phyloP scores from a whole-genome alignment of 2,113 vertebrate genomes.

The Corythornis cristatus region DNA sequence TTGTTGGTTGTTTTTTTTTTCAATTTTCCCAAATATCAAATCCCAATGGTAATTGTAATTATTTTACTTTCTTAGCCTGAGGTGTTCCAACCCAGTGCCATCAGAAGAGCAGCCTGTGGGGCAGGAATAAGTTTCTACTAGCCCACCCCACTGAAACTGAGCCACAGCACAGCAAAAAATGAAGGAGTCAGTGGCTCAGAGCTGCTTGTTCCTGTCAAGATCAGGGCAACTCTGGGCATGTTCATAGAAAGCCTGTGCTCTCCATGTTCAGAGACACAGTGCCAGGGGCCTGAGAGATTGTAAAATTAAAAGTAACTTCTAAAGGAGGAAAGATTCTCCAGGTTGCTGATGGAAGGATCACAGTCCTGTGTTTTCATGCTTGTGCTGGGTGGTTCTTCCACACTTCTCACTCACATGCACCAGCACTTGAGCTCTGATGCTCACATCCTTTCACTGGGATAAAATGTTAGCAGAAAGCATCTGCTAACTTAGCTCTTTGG shows the following conservation, averaged over 20 bases:
- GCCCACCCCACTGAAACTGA: not conserved
- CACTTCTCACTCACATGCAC: rapidly evolving
- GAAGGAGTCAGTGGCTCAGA: not conserved
- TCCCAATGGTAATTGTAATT: not conserved
- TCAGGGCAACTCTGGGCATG: constrained; percentile 32
- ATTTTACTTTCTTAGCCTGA: not conserved
- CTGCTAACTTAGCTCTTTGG: not conserved
- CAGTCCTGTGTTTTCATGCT: not conserved
- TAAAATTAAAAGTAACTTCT: not conserved
- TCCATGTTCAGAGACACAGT: not conserved
- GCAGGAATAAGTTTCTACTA: not conserved
- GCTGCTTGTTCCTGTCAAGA: constrained; percentile 9
- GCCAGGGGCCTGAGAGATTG: not conserved
- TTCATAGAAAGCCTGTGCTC: not conserved
- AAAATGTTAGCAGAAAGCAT: not conserved
- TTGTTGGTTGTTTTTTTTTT: not conserved
- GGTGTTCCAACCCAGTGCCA: not conserved
- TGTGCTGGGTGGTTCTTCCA: not conserved
- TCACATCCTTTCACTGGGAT: not conserved
- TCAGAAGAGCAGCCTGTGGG: not conserved
- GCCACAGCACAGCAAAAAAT: not conserved
- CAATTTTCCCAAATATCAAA: not conserved
- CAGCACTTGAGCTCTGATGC: not conserved
- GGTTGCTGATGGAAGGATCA: not conserved
- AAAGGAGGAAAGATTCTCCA: not conserved